Conservation (phyloP, 2,113 vertebrate genomes). For the Chascanopsetta lugubris region DNA sequence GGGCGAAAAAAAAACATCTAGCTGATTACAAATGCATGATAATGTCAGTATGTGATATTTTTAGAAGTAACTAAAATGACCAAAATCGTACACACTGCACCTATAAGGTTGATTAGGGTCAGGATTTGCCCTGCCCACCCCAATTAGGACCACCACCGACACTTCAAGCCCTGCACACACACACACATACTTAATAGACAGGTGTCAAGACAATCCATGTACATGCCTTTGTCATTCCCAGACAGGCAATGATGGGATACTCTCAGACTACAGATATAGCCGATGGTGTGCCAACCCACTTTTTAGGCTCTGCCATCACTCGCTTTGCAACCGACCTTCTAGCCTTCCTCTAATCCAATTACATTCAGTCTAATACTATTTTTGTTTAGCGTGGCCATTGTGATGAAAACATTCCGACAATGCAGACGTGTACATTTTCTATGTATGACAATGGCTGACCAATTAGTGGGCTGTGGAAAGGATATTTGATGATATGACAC, state of each 20-base stretch:
- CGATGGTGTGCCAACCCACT: slow-evolving; percentile 10
- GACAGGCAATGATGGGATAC: slow-evolving; percentile 47
- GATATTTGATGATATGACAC: neutral
- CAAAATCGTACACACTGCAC: too few relatives aligned
- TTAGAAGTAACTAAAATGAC: too few relatives aligned
- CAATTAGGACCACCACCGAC: slow-evolving; percentile 1
- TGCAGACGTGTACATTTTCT: neutral
- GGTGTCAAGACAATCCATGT: slow-evolving; percentile 61
- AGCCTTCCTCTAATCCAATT: slow-evolving; percentile 1
- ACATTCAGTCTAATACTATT: slow-evolving; percentile 1
- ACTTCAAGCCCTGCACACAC: slow-evolving; percentile 38
- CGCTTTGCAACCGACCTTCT: slow-evolving; percentile 9
- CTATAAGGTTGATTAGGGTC: neutral
- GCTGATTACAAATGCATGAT: too few relatives aligned
- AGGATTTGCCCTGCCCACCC: neutral
- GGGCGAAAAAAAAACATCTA: too few relatives aligned
- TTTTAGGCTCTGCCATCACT: slow-evolving; percentile 4
- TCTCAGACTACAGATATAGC: slow-evolving; percentile 2
- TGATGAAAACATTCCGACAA: neutral
- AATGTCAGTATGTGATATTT: too few relatives aligned
- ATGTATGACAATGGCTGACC: neutral
- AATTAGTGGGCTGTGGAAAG: neutral
- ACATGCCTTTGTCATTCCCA: slow-evolving; percentile 66
- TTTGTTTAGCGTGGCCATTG: neutral
- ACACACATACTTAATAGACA: slow-evolving; percentile 30